Percentiles rank a stretch among this genome's conserved stretches.
Conservation (phyloP, 2,888 invertebrate genomes). For the Andrena bucephala region DNA sequence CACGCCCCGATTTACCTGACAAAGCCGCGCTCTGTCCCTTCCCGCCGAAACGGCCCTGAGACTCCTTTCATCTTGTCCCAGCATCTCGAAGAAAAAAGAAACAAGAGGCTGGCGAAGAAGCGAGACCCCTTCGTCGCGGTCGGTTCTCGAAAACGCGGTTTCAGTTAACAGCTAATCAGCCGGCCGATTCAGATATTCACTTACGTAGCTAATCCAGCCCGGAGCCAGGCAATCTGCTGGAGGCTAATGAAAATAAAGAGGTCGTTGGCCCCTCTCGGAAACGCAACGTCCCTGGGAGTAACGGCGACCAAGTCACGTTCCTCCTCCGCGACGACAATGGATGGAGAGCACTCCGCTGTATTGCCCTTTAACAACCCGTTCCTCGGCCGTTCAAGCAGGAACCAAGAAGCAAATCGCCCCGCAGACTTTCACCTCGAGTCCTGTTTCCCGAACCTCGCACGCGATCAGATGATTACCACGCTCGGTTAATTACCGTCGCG, state of each 20-base stretch:
- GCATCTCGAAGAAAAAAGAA: background rate
- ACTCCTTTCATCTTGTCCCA: background rate
- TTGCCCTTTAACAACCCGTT: conserved; percentile 61
- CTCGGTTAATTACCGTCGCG: background rate
- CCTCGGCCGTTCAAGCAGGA: background rate
- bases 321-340: conserved; percentile 47
- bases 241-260: conserved; percentile 62
- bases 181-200: conserved; percentile 54
- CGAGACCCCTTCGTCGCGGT: background rate
- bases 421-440: conserved; percentile 51
- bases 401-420: conserved; percentile 14
- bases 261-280: conserved; percentile 61
- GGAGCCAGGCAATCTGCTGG: conserved; percentile 49
- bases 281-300: conserved; percentile 43
- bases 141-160: conserved; percentile 11
- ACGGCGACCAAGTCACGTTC: conserved; percentile 60
- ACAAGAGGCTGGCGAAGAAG: background rate
- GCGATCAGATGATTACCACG: conserved; percentile 23
- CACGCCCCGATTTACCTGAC: background rate
- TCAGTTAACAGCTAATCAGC: conserved; percentile 40
- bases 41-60: background rate
- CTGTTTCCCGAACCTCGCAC: conserved; percentile 21
- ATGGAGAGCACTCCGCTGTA: conserved; percentile 56
- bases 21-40: background rate
- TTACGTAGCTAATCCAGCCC: conserved; percentile 46